A percentile compares a stretch with the other conserved stretches of the same genome.
Evolutionary conservation across 2,113 vertebrate species (phyloP).

Genomic region (Thomomys bottae): DNA sequence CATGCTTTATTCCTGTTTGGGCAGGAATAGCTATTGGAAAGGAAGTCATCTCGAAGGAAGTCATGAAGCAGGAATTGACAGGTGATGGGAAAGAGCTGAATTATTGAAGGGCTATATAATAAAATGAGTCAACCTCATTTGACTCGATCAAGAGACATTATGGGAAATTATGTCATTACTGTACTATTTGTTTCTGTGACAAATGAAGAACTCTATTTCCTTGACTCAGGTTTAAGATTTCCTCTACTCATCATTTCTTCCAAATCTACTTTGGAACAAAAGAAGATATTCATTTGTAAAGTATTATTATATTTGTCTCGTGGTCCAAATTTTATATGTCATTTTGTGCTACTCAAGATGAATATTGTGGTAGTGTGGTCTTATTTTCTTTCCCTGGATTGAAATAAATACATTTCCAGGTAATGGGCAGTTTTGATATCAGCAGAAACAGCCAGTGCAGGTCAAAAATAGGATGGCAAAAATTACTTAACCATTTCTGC

Average conservation of each 20-base stretch:
- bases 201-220: conserved; percentile 70
- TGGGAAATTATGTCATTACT: conserved; percentile 75
- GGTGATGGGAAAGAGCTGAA: conserved; percentile 52
- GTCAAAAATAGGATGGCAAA: conserved; percentile 51
- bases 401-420: conserved; percentile 53
- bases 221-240: conserved; percentile 65
- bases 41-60: conserved; percentile 50
- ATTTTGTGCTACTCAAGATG: conserved; percentile 75
- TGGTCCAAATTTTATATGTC: conserved; percentile 72
- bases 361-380: conserved; percentile 72
- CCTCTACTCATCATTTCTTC: conserved; percentile 73
- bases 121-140: conserved; percentile 76
- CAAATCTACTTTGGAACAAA: conserved; percentile 76
- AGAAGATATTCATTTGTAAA: conserved; percentile 77
- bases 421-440: conserved; percentile 36
- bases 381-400: conserved; percentile 55
- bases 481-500: conserved; percentile 34
- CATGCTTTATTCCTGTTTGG: conserved; percentile 16
- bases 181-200: conserved; percentile 74
- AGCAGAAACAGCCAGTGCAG: conserved; percentile 17
- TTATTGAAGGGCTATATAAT: conserved; percentile 57
- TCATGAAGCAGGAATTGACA: conserved; percentile 67
- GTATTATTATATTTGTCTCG: conserved; percentile 78
- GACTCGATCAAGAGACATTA: conserved; percentile 73
- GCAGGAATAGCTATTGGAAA: background rate